Evolutionary conservation across 2,888 invertebrate species (phyloP), one percentile per base, ranked within the genome.

Genomic region (Odontocolon sp.): DNA sequence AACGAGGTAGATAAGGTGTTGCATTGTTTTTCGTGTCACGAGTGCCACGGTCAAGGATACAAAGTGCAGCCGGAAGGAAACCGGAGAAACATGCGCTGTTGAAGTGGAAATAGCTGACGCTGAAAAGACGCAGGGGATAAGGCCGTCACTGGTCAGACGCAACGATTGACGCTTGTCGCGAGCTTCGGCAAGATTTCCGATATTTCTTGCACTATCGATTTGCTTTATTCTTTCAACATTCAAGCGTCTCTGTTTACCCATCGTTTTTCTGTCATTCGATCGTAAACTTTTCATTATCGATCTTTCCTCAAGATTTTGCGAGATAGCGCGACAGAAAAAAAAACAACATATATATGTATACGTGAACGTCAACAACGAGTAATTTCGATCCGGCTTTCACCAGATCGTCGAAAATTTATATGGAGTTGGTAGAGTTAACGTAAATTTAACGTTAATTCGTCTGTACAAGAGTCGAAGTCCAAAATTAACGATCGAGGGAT

Each of bases 1-100:
- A 26, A n/a, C 26, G 16, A 23, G 16, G 36, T n/a, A 33, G 26
- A 6, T 33, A 52, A 36, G 3, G 26, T 40, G 9, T n/a, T 74
- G 36, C n/a, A 54, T 70, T 59, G 6, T 63, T 47, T 26, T 33
- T 45, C 64, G 36, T 26, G 54, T 16, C 36, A 59, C 54, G 54
- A 50, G 14, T 40, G 42, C 52, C 72, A 57, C 40, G 72, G 63
- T 67, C 72, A 72, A 66, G 61, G 45, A 63, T 67, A 45, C 66
- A 28, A 21, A 45, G 38, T 52, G 33, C 38, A 9, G 23, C 38
- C 36, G 40, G 42, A 57, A 38, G 67, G 66, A 57, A 70, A 28
- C 36, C 26, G 36, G 33, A 33, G 36, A 31, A 47, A 50, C 42
- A 67, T 47, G 66, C 59, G 76, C 11, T 63, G 47, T 56, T 42